Evolutionary conservation across 2,113 vertebrate genomes (phyloP).

Genomic region (Cryptotis parvus): DNA sequence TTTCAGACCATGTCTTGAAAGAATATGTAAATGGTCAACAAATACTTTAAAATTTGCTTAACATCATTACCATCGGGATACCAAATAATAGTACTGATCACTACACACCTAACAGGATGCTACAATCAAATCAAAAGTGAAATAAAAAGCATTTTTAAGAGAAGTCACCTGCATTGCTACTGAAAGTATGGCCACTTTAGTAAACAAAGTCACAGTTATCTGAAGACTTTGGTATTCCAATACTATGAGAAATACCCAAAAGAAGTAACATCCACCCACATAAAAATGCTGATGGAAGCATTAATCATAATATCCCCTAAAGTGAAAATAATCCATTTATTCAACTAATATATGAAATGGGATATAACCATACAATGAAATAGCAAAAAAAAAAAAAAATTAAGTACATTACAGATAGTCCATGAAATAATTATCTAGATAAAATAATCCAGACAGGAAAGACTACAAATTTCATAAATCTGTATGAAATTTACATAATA

Average conservation of each 20-base stretch:
- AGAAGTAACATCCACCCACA: not conserved
- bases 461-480: not conserved
- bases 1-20: not conserved
- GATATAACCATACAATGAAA: not conserved
- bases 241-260: not conserved
- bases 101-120: not conserved
- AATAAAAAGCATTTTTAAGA: not conserved
- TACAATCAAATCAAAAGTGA: slow-evolving; percentile 27
- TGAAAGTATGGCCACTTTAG: not conserved
- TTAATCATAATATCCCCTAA: not conserved
- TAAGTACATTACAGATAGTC: not conserved
- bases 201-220: not conserved
- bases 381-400: not conserved
- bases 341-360: not conserved
- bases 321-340: not conserved
- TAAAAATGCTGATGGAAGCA: not conserved
- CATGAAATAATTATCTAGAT: slow-evolving; percentile 23
- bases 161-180: not conserved
- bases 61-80: not conserved
- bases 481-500: not conserved
- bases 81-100: not conserved
- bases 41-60: not conserved
- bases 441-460: not conserved
- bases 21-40: not conserved
- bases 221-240: not conserved